Percentiles rank a stretch among this genome's conserved stretches.
These are phyloP conservation scores for Heliconius hewitsoni DNA, from an alignment of 1,140 invertebrate genomes.

Conservation along the genomic window DNA sequence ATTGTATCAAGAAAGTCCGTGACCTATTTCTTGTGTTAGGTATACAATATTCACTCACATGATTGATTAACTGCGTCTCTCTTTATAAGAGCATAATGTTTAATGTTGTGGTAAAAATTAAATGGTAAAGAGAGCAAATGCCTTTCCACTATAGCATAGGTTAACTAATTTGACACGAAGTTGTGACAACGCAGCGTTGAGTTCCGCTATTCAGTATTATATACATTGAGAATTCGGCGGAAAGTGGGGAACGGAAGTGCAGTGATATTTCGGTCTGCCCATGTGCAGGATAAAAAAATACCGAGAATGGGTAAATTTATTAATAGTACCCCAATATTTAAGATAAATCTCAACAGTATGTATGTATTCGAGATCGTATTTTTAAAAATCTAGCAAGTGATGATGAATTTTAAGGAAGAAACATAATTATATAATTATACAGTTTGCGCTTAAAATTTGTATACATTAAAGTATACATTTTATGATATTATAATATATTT, in stretches of 20 bases:
- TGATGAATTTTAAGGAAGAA: not conserved
- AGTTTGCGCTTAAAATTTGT: not conserved
- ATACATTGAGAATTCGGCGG: too few species aligned
- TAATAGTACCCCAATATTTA: not conserved
- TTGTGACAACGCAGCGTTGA: too few species aligned
- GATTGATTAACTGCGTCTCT: conserved; percentile 20
- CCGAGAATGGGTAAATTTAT: too few species aligned
- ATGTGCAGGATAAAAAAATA: too few species aligned
- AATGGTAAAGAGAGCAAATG: not conserved
- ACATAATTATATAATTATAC: not conserved
- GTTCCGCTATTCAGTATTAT: too few species aligned
- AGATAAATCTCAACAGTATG: not conserved
- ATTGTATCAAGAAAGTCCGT: conserved; percentile 8
- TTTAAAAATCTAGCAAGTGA: not conserved
- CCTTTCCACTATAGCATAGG: not conserved
- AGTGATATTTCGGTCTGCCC: too few species aligned
- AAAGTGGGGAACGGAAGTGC: too few species aligned
- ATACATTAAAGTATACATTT: not conserved
- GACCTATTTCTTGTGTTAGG: conserved; percentile 21
- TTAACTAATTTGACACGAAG: too few species aligned
- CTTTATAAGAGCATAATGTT: conserved; percentile 7
- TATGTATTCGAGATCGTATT: not conserved
- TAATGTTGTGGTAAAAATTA: not conserved
- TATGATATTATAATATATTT: not conserved
- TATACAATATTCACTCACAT: conserved; percentile 23